Evolutionary conservation across 2,113 vertebrate species (phyloP), one percentile per base, ranked within the genome.

Genomic region (Anhinga rufa): DNA sequence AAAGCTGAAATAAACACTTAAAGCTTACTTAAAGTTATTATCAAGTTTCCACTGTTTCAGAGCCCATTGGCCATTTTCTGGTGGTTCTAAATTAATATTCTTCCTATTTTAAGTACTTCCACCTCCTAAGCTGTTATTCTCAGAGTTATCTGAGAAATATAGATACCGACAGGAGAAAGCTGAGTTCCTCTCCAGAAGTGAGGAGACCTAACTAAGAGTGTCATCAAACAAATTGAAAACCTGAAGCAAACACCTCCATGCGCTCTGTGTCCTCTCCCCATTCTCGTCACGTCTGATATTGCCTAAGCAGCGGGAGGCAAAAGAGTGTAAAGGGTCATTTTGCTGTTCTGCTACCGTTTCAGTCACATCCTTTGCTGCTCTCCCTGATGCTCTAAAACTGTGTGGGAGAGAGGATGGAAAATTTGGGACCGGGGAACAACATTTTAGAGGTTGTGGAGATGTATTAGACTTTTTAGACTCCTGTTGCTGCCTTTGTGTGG

Each of bases 331-430:
- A 55, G 15, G 28, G 4, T 19, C 7, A 7, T 77, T 83, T 72
- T 65, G 60, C 51, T 48, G 32, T 68, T 48, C 55, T 84, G 58
- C 52, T 25, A 1, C 0, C 5, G 16, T 52, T 79, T 58, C 65
- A 25, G 44, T 49, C 7, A 2, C 36, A 18, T 49, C 24, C 36
- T 86, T 76, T 46, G 17, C 57, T 46, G 17, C 57, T 38, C 31
- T 82, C 32, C 17, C 17, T 0, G 6, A 7, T 60, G 62, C 51
- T 88, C 71, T 51, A 32, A 74, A 91, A 48, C 38, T 22, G 4
- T 0, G 2, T 7, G 34, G 32, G 55, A 40, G 29, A 25, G 42
- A 32, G 1, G 0, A 2, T 29, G 54, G 42, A 21, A 48, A 62
- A 86, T 57, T 10, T 86, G 31, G 64, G n/a, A 16, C 6, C 12